Evolutionary conservation across 2,797 vertebrate species (phyloP).

Genomic region (Thaleichthys pacificus): DNA sequence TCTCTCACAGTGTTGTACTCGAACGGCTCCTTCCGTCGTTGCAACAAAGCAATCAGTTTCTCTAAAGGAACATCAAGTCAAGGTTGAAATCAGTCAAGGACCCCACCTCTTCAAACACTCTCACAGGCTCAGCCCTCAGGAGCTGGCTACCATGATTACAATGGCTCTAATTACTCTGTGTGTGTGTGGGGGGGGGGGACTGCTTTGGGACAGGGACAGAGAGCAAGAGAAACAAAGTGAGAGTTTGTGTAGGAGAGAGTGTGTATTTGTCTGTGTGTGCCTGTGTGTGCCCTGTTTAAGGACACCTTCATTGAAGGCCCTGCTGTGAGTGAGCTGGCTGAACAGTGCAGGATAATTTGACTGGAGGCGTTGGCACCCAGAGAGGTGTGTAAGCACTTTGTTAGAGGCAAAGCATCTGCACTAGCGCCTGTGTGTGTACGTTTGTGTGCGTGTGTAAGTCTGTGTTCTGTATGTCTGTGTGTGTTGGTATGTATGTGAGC

Average conservation of each 20-base stretch:
- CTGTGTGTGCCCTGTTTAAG: conserved; percentile 39
- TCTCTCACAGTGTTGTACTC: conserved; percentile 28
- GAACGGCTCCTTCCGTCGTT: conserved; percentile 43
- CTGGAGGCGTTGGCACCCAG: conserved; percentile 56
- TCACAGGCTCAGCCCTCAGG: conserved; percentile 49
- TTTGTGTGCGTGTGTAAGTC: not conserved
- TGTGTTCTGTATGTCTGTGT: conserved; percentile 14
- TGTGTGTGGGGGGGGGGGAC: conserved; percentile 18
- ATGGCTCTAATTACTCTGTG: conserved; percentile 63
- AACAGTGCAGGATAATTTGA: conserved; percentile 59
- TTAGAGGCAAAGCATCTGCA: conserved; percentile 28
- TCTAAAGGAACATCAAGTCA: conserved; percentile 65
- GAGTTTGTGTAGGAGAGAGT: conserved; percentile 2
- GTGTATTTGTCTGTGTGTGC: not conserved
- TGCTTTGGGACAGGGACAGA: too few species aligned
- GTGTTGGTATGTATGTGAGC: conserved; percentile 16
- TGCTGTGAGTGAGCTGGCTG: conserved; percentile 46
- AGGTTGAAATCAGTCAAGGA: conserved; percentile 72
- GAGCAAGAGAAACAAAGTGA: conserved; percentile 11
- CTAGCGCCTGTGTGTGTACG: conserved; percentile 19
- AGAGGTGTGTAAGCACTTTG: conserved; percentile 59
- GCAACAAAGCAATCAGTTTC: conserved; percentile 57
- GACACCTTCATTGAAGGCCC: conserved; percentile 61
- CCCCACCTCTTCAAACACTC: conserved; percentile 48
- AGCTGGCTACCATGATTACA: conserved; percentile 67